Evolutionary conservation across 1,140 invertebrate species (phyloP), one percentile per base, ranked within the genome.

Genomic region (Sitobion miscanthi): DNA sequence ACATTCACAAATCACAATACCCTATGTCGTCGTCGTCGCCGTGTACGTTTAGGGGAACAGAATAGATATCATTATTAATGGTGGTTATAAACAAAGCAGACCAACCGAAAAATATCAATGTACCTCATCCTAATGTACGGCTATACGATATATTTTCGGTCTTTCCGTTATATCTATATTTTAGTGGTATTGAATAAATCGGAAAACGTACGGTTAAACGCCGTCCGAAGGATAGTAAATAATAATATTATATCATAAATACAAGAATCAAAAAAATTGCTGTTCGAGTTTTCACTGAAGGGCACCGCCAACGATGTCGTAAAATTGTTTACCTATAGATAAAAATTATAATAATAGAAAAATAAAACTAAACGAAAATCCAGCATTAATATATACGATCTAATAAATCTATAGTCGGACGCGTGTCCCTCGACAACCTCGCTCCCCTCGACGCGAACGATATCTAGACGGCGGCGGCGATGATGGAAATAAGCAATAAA

Each of bases 401-500:
- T 42, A 83, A 38, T 38, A 38, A 83, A 83, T 83, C 20, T 42
- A 83, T 38, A 83, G 7, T 83, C 30, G 5, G 14, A 77, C 62
- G n/a, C 30, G 62, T 77, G 30, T 77, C 62, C 30, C 62, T 77
- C 62, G 14, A 77, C 30, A 35, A n/a, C 30, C 25, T 77, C 38
- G 57, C 23, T 38, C 38, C 14, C 42, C 90, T 5, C 54, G 21
- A 57, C 30, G 2, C 7, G 14, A 52, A 30, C 17, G 90, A 23
- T 82, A 49, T 88, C 5, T 30, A 77, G 62, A 77, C 62, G 30
- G 62, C 62, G 30, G 57, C 57, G 62, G 62, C 62, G 14, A 77
- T 77, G 90, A 91, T 49, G 45, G 90, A 83, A 90, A 62, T 77
- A 35, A 91, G 90, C 90, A 83, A 91, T 91, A 91, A 91, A 91